Conservation (phyloP, 2,888 invertebrate genomes). For the Ditula angustiorana region DNA sequence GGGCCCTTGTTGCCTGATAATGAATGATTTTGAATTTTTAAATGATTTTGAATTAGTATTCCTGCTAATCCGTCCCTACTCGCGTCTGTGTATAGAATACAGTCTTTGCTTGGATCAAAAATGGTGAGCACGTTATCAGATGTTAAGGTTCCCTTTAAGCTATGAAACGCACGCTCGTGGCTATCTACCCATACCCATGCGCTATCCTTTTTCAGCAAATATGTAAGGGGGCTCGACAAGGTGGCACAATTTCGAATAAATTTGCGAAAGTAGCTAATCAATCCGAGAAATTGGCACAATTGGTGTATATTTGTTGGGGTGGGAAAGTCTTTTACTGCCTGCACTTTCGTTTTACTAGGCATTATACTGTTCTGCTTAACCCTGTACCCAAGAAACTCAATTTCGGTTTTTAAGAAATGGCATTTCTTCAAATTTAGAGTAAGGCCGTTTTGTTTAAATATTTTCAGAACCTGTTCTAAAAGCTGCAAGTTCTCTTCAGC, state of each 20-base stretch:
- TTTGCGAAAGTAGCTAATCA: slow-evolving; percentile 35
- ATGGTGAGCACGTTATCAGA: slow-evolving; percentile 23
- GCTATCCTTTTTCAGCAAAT: slow-evolving; percentile 43
- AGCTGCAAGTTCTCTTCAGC: slow-evolving; percentile 36
- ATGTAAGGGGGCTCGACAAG: slow-evolving; percentile 46
- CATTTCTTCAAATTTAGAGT: slow-evolving; percentile 38
- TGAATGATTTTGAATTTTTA: too few relatives aligned
- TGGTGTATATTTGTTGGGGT: slow-evolving; percentile 44
- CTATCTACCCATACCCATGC: slow-evolving; percentile 49
- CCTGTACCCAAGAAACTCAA: slow-evolving; percentile 37
- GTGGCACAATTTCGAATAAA: slow-evolving; percentile 48
- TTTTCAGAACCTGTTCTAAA: slow-evolving; percentile 7
- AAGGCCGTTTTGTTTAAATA: slow-evolving; percentile 30
- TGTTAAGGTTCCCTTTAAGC: slow-evolving; percentile 29
- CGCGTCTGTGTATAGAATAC: slow-evolving; percentile 37
- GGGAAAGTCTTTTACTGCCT: slow-evolving; percentile 33
- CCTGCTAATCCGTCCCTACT: slow-evolving; percentile 38
- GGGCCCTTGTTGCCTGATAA: too few relatives aligned
- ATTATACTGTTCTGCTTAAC: slow-evolving; percentile 18
- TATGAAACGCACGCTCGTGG: not conserved
- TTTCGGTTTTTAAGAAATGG: slow-evolving; percentile 34
- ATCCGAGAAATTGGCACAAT: slow-evolving; percentile 51
- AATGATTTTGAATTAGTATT: too few relatives aligned
- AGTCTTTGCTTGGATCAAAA: slow-evolving; percentile 26
- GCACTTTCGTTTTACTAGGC: slow-evolving; percentile 30